Base-by-base conservation (phyloP, 2,797 vertebrate genomes). In the Champsocephalus gunnari region DNA sequence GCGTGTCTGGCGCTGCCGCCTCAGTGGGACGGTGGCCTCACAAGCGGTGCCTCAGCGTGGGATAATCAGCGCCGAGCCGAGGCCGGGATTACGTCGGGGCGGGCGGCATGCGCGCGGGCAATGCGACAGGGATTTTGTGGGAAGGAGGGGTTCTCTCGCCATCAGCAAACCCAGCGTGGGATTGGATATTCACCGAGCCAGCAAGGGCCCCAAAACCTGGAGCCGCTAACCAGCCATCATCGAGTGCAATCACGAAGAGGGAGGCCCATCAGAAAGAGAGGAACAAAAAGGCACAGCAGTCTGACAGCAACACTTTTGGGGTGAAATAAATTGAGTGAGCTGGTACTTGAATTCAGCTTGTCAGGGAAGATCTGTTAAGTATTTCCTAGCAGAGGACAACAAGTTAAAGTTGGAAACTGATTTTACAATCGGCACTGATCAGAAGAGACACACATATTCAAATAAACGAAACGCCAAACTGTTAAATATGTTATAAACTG, bases 241-340 rank as follows among this genome's bases (percentile, higher is more conserved):
- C 61, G 87, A 90, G 89, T 80, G 88, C 91, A 91, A 91, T 92
- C 92, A 93, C 81, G 84, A 43, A 86, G 70, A 82, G 4, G 54
- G 67, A 71, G 73, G 68, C 64, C 81, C 70, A 62, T 72, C 77
- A 65, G 49, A 66, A 61, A 66, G 71, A 65, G 19, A 61, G 58
- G 57, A 69, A 70, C 75, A 79, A 81, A 85, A 88, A 83, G 75
- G 76, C 55, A 71, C 73, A 74, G 78, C 56, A 6, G 49, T 63
- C 50, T 67, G 32, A 64, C 5, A 60, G 59, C 81, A 56, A 57
- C 38, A 57, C 21, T 60, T 69, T 51, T 13, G 9, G 50, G 41
- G 16, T 41, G 17, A 66, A 17, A 55, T 57, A 49, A 62, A 59
- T n/a, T 16, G 47, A 67, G 41, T 5, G 58, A 69, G 66, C 41